A percentile compares a stretch with the other conserved stretches of the same genome.
Conservation (phyloP, 2,797 vertebrate genomes). For the Alosa sapidissima region DNA sequence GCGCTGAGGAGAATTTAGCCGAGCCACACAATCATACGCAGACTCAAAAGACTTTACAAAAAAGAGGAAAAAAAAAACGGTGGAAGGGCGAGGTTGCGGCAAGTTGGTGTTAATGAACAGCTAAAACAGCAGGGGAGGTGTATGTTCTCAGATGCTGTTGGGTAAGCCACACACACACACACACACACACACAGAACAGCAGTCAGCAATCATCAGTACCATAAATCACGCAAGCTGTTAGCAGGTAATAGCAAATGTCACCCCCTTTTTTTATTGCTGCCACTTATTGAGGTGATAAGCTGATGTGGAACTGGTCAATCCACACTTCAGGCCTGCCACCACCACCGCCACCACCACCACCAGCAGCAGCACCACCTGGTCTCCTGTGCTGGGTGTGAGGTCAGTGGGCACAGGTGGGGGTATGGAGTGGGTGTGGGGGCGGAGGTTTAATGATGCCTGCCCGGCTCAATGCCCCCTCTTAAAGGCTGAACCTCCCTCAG, state of each 20-base stretch:
- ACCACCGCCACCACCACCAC: background rate
- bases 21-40: background rate
- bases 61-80: too few species aligned
- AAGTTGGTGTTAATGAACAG: background rate
- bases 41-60: background rate
- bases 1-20: background rate
- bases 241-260: background rate
- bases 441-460: background rate
- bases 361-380: background rate
- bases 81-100: background rate
- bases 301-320: background rate
- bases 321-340: background rate
- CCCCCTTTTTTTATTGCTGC: background rate
- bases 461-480: background rate
- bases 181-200: background rate
- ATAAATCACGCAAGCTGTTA: background rate
- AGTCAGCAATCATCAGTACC: background rate
- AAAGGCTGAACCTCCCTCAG: background rate
- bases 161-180: background rate
- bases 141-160: background rate
- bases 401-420: background rate
- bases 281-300: background rate
- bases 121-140: constrained; percentile 5
- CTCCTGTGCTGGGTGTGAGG: background rate
- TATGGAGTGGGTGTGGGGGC: too few species aligned